These are phyloP conservation scores for Canis aureus DNA, from an alignment of 2,113 vertebrate species.

Conservation along the genomic window DNA sequence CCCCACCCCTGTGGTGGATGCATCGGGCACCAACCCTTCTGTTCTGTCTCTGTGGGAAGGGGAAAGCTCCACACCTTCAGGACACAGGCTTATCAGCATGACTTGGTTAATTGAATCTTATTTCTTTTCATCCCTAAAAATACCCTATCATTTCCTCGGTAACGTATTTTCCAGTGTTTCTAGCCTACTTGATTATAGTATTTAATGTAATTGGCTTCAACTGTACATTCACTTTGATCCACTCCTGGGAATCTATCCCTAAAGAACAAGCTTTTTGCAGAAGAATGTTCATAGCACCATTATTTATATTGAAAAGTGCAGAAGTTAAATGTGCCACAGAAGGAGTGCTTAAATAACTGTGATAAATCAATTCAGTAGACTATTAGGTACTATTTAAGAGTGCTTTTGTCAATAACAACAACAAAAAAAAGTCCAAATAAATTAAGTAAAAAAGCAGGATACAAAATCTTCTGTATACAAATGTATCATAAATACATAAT, in stretches of 20 bases:
- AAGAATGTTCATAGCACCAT: neutral
- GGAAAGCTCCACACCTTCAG: neutral
- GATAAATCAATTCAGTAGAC: neutral
- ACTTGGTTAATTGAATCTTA: neutral
- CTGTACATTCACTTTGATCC: slow-evolving; percentile 51
- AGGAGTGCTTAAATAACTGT: neutral
- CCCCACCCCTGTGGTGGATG: fast-evolving
- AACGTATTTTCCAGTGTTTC: slow-evolving; percentile 43
- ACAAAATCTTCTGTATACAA: neutral
- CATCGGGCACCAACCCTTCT: neutral
- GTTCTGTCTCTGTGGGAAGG: neutral
- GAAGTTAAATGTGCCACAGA: neutral
- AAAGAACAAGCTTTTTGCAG: slow-evolving; percentile 14
- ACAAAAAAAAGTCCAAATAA: neutral
- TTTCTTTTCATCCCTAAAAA: slow-evolving; percentile 41
- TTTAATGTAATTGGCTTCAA: slow-evolving; percentile 72
- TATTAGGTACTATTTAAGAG: neutral
- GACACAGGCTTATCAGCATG: neutral
- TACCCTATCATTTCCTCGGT: slow-evolving; percentile 37
- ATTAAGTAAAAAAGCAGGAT: neutral
- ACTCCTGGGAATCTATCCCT: slow-evolving; percentile 48
- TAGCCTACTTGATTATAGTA: slow-evolving; percentile 55
- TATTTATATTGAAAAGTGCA: slow-evolving; percentile 24
- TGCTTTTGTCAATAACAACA: neutral
- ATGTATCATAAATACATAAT: neutral